These are phyloP conservation scores for Noctilio leporinus DNA, from an alignment of 2,113 vertebrate genomes.

Conservation along the genomic window DNA sequence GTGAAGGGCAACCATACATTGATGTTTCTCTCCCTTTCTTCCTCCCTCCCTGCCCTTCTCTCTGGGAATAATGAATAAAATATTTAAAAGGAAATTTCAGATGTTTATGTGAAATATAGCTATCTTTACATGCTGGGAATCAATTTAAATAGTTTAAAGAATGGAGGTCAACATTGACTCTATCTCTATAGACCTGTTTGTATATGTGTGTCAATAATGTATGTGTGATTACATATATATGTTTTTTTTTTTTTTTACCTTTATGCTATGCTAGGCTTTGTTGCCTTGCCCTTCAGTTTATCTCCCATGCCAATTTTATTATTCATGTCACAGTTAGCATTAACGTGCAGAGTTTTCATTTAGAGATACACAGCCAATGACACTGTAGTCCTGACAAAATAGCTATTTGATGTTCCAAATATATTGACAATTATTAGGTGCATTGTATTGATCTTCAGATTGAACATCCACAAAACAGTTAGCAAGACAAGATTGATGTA, in stretches of 20 bases:
- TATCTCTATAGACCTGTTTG: neutral
- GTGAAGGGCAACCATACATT: too few species aligned
- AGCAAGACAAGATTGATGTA: neutral
- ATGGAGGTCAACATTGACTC: neutral
- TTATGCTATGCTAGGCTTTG: neutral
- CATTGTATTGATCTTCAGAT: neutral
- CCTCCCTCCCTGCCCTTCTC: too few species aligned
- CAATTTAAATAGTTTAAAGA: neutral
- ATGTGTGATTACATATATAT: too few species aligned
- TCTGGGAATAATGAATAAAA: too few species aligned
- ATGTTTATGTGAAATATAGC: neutral
- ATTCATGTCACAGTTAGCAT: neutral
- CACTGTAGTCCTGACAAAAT: neutral
- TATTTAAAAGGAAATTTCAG: too few species aligned
- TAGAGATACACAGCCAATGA: neutral
- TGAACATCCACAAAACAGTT: neutral
- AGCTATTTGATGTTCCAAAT: neutral
- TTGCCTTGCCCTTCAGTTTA: neutral
- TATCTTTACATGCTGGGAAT: neutral
- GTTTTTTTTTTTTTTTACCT: too few species aligned
- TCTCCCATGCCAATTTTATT: neutral
- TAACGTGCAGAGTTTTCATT: conserved; percentile 3
- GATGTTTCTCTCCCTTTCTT: too few species aligned
- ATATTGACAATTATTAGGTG: conserved; percentile 11
- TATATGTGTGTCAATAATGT: neutral